Evolutionary conservation across 2,797 vertebrate species (phyloP), one percentile per base, ranked within the genome.

Genomic region (Netta rufina): DNA sequence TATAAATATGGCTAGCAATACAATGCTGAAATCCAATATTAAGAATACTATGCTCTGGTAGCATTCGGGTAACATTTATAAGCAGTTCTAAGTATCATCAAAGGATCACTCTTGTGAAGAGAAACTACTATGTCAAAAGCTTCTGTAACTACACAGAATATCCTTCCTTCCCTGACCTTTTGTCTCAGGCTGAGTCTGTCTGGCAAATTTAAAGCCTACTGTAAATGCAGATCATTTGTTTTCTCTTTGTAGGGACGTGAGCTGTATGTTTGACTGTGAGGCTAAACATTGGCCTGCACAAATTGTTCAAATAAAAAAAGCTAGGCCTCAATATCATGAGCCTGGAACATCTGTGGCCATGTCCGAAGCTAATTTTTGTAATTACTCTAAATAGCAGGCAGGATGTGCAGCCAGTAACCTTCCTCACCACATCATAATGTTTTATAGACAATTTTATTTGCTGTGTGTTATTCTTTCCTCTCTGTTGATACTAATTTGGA

Each of bases 371-470:
- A 84, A 92, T 90, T 89, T 92, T 86, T 95, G 58, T 39, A 94
- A 95, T 97, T 87, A 89, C 86, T 78, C 1, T 0, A 69, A 96
- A 92, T 27, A 92, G 64, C 77, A 78, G 91, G 16, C 49, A 53
- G 45, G 77, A 80, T 72, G 62, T 22, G 62, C 75, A 91, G 39
- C 43, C 74, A 56, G 65, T 83, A 96, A 92, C 77, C 57, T 51
- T 97, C 64, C 74, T 92, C 32, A 56, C 25, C 39, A 30, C 30
- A 56, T 60, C 92, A 62, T 91, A 90, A 94, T 70, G 15, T 72
- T 97, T 97, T 96, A 96, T 81, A 72, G 87, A 85, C 77, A 90
- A 39, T 97, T 96, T 96, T 95, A 90, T 61, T 89, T 77, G 64
- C 62, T 72, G 53, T 57, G 43, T 81, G 38, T 65, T 94, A 32